Percentiles rank a stretch among this genome's conserved stretches.
phyloP scores from a whole-genome alignment of 2,888 invertebrate species.

The Heliconius erato region DNA sequence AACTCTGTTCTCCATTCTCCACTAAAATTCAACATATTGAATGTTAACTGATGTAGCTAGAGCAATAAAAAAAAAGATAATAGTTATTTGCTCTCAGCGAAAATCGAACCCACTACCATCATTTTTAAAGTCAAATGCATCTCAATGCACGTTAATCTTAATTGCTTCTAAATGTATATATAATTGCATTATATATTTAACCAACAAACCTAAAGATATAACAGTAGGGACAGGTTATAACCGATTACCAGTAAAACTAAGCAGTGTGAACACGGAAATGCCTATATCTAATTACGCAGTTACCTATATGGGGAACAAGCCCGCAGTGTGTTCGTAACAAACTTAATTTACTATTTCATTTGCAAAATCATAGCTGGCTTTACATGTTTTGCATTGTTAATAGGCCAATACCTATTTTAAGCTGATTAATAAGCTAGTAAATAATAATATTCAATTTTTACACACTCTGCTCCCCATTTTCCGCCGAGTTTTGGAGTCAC shows the following conservation, averaged over 20 bases:
- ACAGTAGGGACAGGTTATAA: not conserved
- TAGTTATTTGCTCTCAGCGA: not conserved
- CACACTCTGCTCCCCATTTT: too few relatives aligned
- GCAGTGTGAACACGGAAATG: slow-evolving; percentile 11
- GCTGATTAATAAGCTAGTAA: too few relatives aligned
- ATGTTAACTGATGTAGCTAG: too few relatives aligned
- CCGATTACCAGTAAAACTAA: not conserved
- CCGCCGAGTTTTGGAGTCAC: too few relatives aligned
- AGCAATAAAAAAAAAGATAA: not conserved
- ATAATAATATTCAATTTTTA: too few relatives aligned
- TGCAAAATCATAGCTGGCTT: slow-evolving; percentile 5
- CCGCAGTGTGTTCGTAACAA: not conserved
- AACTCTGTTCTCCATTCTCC: too few relatives aligned
- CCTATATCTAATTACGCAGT: slow-evolving; percentile 15
- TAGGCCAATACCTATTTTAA: too few relatives aligned
- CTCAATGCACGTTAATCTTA: not conserved
- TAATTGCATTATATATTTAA: not conserved
- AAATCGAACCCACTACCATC: not conserved
- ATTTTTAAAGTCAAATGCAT: not conserved
- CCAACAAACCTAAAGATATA: not conserved
- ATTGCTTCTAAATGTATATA: not conserved
- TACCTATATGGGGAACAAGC: not conserved
- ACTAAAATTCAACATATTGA: too few relatives aligned
- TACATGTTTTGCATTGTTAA: slow-evolving; percentile 4
- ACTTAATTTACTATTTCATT: slow-evolving; percentile 2